Evolutionary conservation across 2,888 invertebrate species (phyloP), one percentile per base, ranked within the genome.

Genomic region (Argyresthia albistria): DNA sequence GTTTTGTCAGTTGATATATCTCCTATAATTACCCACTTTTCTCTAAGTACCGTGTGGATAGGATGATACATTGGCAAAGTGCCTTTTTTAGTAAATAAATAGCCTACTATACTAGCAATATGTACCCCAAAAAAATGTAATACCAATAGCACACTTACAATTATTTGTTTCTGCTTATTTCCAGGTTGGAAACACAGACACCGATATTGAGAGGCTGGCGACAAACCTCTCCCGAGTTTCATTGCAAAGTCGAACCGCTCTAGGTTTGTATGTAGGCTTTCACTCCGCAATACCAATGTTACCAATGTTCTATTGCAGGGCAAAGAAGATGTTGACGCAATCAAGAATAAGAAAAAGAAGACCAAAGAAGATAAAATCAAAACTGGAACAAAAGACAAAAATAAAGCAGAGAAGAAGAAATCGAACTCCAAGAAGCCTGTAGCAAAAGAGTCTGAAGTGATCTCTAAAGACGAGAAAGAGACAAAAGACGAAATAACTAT

Each of bases 211-310:
- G 61, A 79, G 76, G 71, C 82, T 88, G 74, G 79, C 86, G 68
- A 78, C 81, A 76, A 78, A 72, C 65, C 72, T 88, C 67, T 81
- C 86, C 70, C 79, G 81, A 79, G 83, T 88, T 79, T 84, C 86
- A 73, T 76, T 88, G 61, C 73, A 73, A 76, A 77, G 80, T 78
- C 65, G 67, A 73, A 65, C 60, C 56, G 84, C 81, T 76, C 81
- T 88, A 87, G 88, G 88, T 88, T 84, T 73, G 69, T 62, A 69
- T 82, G 67, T 60, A 72, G 59, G 63, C 54, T 67, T 76, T 77
- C 60, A 58, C 69, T 73, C 57, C 73, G 59, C 62, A 67, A 74
- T 82, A 84, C 80, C 82, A 83, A 87, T 68, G 59, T 73, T 68
- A 64, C 59, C 65, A 75, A 73, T 84, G 66, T 80, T 69, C 55